These are phyloP conservation scores for Onchidella celtica DNA, from an alignment of 2,888 invertebrate species.

Conservation along the genomic window DNA sequence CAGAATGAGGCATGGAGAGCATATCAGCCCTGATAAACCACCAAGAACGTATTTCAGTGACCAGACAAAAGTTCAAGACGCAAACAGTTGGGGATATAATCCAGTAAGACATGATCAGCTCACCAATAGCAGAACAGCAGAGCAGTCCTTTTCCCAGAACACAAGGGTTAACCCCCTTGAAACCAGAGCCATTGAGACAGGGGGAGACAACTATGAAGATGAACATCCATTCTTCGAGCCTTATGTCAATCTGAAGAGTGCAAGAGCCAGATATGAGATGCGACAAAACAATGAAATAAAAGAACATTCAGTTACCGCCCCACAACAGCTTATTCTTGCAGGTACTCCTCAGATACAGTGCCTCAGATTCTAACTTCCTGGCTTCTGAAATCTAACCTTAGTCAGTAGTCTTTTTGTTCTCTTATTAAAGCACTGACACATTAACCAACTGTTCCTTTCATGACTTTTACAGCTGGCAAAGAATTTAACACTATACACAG, in stretches of 20 bases:
- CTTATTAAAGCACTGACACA: too few relatives aligned
- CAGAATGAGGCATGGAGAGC: background rate
- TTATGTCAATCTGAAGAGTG: background rate
- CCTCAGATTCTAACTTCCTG: too few relatives aligned
- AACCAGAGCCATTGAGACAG: background rate
- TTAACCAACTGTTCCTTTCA: too few relatives aligned
- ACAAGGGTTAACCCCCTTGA: background rate
- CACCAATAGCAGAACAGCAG: background rate
- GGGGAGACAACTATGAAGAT: background rate
- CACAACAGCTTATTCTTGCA: background rate
- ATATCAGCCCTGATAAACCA: background rate
- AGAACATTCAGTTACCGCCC: background rate
- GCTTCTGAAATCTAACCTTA: too few relatives aligned
- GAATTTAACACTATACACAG: too few relatives aligned
- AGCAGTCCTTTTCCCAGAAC: background rate
- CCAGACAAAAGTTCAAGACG: background rate
- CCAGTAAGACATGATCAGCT: background rate
- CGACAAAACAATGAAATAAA: background rate
- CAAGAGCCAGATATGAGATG: background rate
- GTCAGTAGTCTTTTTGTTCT: too few relatives aligned
- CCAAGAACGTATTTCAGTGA: background rate
- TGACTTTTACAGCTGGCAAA: too few relatives aligned
- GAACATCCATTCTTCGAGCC: conserved; percentile 30
- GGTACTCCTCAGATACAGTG: too few relatives aligned
- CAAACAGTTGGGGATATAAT: background rate